Conservation (phyloP, 2,797 vertebrate species). For the Tapirus indicus region DNA sequence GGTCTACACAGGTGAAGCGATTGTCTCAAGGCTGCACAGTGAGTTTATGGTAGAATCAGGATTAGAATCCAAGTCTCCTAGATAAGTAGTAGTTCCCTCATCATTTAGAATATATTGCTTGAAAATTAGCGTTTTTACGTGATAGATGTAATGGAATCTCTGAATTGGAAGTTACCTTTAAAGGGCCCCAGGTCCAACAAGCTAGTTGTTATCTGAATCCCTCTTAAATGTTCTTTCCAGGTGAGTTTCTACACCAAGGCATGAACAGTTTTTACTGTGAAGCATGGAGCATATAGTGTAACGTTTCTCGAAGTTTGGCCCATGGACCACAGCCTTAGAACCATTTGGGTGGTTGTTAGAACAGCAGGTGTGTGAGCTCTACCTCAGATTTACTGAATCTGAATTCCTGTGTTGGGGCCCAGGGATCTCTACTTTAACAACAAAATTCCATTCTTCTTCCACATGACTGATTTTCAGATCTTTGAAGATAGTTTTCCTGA, state of each 20-base stretch:
- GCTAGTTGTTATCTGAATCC: not conserved
- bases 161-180: not conserved
- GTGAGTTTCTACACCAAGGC: not conserved
- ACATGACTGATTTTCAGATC: not conserved
- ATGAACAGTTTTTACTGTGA: not conserved
- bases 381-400: not conserved
- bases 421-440: not conserved
- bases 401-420: not conserved
- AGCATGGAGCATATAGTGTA: not conserved
- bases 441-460: not conserved
- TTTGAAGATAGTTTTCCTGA: not conserved
- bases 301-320: not conserved
- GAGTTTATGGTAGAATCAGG: not conserved
- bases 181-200: not conserved
- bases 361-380: not conserved
- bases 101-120: not conserved
- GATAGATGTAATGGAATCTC: not conserved
- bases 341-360: not conserved
- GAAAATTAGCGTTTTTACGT: not conserved
- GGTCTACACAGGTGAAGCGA: not conserved
- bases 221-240: not conserved
- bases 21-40: no score
- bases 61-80: not conserved
- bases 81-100: not conserved
- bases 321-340: not conserved